phyloP scores from a whole-genome alignment of 2,797 vertebrate genomes.

The Tragelaphus eurycerus region DNA sequence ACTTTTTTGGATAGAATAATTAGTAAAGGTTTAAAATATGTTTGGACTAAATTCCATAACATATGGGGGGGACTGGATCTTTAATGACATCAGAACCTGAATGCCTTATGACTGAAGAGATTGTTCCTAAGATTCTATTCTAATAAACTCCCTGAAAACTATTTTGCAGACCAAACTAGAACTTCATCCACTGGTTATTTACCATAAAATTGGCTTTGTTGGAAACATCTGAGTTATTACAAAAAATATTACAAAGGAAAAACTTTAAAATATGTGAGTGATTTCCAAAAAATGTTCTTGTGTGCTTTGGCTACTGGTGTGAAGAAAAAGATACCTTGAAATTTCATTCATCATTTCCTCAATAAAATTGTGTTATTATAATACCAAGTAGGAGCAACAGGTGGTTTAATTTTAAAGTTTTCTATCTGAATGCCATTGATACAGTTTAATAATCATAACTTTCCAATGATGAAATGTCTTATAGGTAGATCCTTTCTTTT shows the following conservation, averaged over 20 bases:
- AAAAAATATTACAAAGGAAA: slow-evolving; percentile 2
- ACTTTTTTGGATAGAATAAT: background rate
- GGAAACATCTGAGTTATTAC: background rate
- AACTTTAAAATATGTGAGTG: background rate
- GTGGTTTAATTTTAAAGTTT: background rate
- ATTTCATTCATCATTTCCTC: background rate
- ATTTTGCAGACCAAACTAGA: slow-evolving; percentile 24
- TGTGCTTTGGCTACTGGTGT: background rate
- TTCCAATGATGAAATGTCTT: background rate
- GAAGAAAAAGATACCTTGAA: background rate
- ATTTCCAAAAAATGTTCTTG: background rate
- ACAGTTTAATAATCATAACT: background rate
- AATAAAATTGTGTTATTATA: background rate
- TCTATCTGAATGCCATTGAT: background rate
- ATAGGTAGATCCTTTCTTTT: background rate
- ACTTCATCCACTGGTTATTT: slow-evolving; percentile 5
- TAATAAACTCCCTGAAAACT: background rate
- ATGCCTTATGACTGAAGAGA: background rate
- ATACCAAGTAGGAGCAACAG: background rate
- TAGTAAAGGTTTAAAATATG: background rate
- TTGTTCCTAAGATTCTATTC: background rate
- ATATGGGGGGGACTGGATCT: background rate
- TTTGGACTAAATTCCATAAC: background rate
- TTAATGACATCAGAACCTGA: background rate
- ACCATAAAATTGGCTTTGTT: background rate